A percentile compares a stretch with the other conserved stretches of the same genome.
Evolutionary conservation across 2,113 vertebrate species (phyloP).

Genomic region (Fulica atra): DNA sequence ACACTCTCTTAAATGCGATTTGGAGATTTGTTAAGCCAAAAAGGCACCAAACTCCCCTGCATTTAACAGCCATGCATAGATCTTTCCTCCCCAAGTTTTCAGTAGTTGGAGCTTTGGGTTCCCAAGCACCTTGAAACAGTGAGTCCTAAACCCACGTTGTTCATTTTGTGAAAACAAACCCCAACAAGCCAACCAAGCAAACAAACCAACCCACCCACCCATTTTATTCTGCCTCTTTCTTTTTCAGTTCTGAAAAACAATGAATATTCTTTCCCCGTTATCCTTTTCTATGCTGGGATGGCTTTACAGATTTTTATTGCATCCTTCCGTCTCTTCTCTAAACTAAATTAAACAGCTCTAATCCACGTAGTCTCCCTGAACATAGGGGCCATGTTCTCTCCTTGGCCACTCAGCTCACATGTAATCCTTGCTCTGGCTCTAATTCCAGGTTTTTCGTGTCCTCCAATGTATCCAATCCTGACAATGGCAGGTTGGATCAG

Average conservation of each 20-base stretch:
- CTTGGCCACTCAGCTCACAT: background rate
- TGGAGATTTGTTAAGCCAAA: background rate
- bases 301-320: background rate
- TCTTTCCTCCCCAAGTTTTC: background rate
- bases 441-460: background rate
- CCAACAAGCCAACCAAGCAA: background rate
- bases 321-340: background rate
- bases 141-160: background rate
- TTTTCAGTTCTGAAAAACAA: background rate
- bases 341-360: background rate
- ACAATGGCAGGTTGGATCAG: background rate
- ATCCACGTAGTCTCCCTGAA: background rate
- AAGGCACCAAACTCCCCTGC: background rate
- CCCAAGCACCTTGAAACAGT: background rate
- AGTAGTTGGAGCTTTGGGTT: background rate
- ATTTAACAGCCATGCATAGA: background rate
- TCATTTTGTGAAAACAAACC: background rate
- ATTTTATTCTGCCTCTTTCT: background rate
- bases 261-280: background rate
- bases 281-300: background rate
- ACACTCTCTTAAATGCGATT: background rate
- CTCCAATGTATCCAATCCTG: background rate
- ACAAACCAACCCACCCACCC: background rate
- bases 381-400: background rate
- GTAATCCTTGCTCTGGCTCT: background rate